Conservation (phyloP, 1,140 invertebrate genomes). For the Campoletis sonorensis region DNA sequence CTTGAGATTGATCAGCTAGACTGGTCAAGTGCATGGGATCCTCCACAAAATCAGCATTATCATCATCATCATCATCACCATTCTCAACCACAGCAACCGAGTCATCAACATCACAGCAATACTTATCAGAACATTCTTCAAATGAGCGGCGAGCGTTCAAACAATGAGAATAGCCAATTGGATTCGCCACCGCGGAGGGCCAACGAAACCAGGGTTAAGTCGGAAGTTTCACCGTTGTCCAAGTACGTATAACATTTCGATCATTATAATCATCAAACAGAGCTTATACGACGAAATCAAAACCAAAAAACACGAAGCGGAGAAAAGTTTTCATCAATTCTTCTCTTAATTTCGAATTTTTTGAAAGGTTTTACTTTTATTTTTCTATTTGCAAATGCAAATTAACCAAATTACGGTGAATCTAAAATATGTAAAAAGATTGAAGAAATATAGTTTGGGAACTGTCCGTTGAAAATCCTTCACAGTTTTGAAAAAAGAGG, state of each 20-base stretch:
- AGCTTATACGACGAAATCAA: neutral
- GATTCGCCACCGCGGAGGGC: conserved; percentile 62
- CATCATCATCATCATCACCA: conserved; percentile 47
- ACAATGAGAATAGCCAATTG: conserved; percentile 55
- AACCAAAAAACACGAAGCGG: too few species aligned
- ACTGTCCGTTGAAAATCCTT: too few species aligned
- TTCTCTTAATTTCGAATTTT: neutral
- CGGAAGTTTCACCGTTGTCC: conserved; percentile 68
- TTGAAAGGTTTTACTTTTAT: too few species aligned
- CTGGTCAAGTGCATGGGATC: conserved; percentile 68
- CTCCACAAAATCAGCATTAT: conserved; percentile 61
- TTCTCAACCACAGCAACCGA: conserved; percentile 45
- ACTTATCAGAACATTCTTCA: conserved; percentile 59
- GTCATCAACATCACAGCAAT: conserved; percentile 45
- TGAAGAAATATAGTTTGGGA: too few species aligned
- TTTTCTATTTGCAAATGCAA: too few species aligned
- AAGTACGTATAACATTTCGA: conserved; percentile 62
- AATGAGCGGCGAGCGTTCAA: conserved; percentile 57
- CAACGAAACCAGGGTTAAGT: conserved; percentile 56
- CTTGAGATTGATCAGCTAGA: conserved; percentile 66
- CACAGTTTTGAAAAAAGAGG: too few species aligned
- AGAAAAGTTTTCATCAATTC: too few species aligned
- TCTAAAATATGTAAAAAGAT: too few species aligned
- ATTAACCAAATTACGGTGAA: too few species aligned
- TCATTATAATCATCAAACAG: neutral